Evolutionary conservation across 1,140 invertebrate genomes (phyloP).

Genomic region (Linepithema humile): DNA sequence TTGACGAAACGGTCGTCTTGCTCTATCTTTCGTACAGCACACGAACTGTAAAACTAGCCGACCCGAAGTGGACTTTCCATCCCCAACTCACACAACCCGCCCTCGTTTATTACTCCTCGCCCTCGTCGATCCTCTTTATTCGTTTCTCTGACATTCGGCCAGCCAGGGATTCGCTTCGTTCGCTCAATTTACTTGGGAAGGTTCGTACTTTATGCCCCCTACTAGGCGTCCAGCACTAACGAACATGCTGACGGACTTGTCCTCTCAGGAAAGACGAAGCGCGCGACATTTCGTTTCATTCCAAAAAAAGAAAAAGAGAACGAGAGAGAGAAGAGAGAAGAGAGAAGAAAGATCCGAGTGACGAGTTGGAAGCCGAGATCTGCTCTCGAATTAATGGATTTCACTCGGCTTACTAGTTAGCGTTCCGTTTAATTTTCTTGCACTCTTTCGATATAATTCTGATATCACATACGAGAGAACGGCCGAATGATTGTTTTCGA

Average conservation of each 20-base stretch:
- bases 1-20: slow-evolving; percentile 23
- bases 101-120: slow-evolving; percentile 47
- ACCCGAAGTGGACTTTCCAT: slow-evolving; percentile 1
- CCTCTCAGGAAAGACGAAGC: slow-evolving; percentile 39
- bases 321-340: not conserved
- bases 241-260: slow-evolving; percentile 47
- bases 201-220: slow-evolving; percentile 59
- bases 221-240: slow-evolving; percentile 55
- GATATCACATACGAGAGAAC: not conserved
- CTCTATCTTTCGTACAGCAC: slow-evolving; percentile 6
- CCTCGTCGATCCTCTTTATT: slow-evolving; percentile 49
- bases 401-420: not conserved
- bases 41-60: slow-evolving; percentile 48
- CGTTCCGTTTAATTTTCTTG: slow-evolving; percentile 11
- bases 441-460: not conserved
- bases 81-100: slow-evolving; percentile 2
- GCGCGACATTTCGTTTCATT: slow-evolving; percentile 37
- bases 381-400: slow-evolving; percentile 36
- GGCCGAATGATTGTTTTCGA: not conserved
- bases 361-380: slow-evolving; percentile 14
- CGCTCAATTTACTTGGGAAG: slow-evolving; percentile 68
- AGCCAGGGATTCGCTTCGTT: slow-evolving; percentile 45
- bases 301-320: not conserved
- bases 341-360: not conserved
- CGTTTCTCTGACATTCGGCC: slow-evolving; percentile 20